phyloP scores from a whole-genome alignment of 2,113 vertebrate species.

The Hippoglossus stenolepis region DNA sequence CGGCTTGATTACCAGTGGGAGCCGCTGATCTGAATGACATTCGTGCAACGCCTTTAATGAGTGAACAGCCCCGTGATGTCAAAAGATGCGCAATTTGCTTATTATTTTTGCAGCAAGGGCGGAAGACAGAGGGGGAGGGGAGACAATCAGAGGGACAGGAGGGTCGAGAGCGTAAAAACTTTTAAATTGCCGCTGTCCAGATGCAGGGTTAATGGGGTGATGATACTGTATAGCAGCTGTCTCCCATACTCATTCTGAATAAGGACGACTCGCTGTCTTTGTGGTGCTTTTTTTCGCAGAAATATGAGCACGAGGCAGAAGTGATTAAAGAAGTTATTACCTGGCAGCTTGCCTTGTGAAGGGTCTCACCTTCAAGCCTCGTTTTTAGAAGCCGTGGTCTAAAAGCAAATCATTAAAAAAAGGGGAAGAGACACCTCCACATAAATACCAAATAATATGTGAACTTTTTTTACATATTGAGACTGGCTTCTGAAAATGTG shows the following conservation, averaged over 20 bases:
- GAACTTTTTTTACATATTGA: slow-evolving; percentile 45
- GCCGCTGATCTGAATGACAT: slow-evolving; percentile 66
- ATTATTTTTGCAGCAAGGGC: slow-evolving; percentile 22
- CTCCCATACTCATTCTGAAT: slow-evolving; percentile 31
- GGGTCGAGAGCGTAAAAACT: background rate
- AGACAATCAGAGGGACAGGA: slow-evolving; percentile 9
- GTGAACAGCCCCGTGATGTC: slow-evolving; percentile 54
- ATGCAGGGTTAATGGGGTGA: slow-evolving; percentile 62
- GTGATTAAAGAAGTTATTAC: slow-evolving; percentile 61
- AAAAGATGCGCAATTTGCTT: slow-evolving; percentile 49
- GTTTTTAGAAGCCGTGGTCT: slow-evolving; percentile 30
- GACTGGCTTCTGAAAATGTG: slow-evolving; percentile 45
- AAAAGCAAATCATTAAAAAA: slow-evolving; percentile 42
- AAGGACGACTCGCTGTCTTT: slow-evolving; percentile 38
- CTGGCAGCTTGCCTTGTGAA: slow-evolving; percentile 48
- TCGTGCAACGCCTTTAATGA: slow-evolving; percentile 49
- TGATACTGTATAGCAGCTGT: slow-evolving; percentile 39
- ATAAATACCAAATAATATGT: slow-evolving; percentile 31
- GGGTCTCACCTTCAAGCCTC: slow-evolving; percentile 49
- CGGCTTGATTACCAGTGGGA: slow-evolving; percentile 64
- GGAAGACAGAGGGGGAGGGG: background rate
- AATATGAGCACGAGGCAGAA: slow-evolving; percentile 49
- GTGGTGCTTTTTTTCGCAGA: slow-evolving; percentile 17
- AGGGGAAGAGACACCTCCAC: background rate
- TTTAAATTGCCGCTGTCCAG: slow-evolving; percentile 32